Evolutionary conservation across 2,113 vertebrate species (phyloP).

Genomic region (Trinectes maculatus): DNA sequence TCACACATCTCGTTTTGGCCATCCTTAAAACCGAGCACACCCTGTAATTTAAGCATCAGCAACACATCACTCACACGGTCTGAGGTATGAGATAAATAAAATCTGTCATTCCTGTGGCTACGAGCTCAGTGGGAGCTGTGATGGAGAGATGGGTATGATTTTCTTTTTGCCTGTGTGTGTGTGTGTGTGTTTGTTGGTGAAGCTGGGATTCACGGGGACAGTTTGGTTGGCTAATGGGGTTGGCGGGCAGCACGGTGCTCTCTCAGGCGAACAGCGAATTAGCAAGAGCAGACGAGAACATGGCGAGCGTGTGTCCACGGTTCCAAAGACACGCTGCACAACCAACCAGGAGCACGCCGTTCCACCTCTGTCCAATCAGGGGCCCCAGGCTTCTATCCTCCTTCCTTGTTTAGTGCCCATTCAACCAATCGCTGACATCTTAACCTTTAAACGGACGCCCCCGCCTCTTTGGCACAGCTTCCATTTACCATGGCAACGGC

Average conservation of each 20-base stretch:
- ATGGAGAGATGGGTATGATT: constrained; percentile 40
- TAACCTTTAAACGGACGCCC: constrained; percentile 53
- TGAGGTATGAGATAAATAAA: constrained; percentile 61
- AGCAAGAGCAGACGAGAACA: constrained; percentile 76
- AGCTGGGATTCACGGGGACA: constrained; percentile 67
- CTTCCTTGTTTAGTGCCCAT: constrained; percentile 44
- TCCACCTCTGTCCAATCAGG: constrained; percentile 54
- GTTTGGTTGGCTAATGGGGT: constrained; percentile 74
- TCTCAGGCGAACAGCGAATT: constrained; percentile 75
- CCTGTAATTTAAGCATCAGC: constrained; percentile 67
- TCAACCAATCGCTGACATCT: constrained; percentile 58
- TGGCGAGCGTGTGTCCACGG: constrained; percentile 49
- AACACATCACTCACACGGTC: constrained; percentile 62
- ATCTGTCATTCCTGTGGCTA: constrained; percentile 53
- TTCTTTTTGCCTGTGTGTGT: too few species aligned
- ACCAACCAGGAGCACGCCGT: constrained; percentile 53
- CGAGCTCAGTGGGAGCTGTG: constrained; percentile 21
- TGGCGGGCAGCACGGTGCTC: constrained; percentile 65
- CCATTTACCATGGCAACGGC: constrained; percentile 63
- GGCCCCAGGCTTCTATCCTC: background rate
- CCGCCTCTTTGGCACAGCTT: constrained; percentile 33
- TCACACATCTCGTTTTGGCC: constrained; percentile 49
- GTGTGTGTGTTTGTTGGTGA: constrained; percentile 63
- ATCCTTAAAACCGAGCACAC: constrained; percentile 49
- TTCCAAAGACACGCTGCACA: constrained; percentile 50